phyloP scores from a whole-genome alignment of 2,113 vertebrate species.

The Montifringilla adamsi region DNA sequence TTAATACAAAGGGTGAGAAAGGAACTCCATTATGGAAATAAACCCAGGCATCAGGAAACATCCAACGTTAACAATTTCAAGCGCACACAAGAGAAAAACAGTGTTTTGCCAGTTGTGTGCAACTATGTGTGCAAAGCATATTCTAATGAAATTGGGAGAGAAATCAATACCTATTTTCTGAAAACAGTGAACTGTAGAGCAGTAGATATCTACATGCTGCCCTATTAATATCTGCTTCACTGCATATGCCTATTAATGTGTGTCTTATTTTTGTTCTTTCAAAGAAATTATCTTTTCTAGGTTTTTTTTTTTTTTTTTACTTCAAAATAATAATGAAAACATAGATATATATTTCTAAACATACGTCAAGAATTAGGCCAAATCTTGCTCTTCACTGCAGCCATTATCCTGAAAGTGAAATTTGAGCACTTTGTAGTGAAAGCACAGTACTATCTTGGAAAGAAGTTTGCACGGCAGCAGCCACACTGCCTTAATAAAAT shows the following conservation, averaged over 20 bases:
- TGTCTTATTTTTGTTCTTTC: background rate
- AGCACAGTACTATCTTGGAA: background rate
- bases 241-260: background rate
- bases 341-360: background rate
- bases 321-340: background rate
- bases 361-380: background rate
- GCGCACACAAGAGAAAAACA: rapidly evolving
- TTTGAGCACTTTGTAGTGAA: background rate
- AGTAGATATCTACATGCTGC: background rate
- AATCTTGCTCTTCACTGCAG: background rate
- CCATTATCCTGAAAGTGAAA: background rate
- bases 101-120: background rate
- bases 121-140: background rate
- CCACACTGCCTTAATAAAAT: background rate
- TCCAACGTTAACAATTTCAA: background rate
- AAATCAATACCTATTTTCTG: background rate
- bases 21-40: slow-evolving; percentile 1
- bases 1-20: slow-evolving; percentile 16
- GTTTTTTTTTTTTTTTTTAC: background rate
- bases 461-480: background rate
- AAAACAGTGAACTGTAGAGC: background rate
- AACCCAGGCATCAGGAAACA: background rate
- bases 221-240: background rate
- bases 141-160: background rate
- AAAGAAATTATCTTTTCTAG: background rate